Evolutionary conservation across 2,113 vertebrate genomes (phyloP), one percentile per base, ranked within the genome.

Genomic region (Tupaia chinensis): DNA sequence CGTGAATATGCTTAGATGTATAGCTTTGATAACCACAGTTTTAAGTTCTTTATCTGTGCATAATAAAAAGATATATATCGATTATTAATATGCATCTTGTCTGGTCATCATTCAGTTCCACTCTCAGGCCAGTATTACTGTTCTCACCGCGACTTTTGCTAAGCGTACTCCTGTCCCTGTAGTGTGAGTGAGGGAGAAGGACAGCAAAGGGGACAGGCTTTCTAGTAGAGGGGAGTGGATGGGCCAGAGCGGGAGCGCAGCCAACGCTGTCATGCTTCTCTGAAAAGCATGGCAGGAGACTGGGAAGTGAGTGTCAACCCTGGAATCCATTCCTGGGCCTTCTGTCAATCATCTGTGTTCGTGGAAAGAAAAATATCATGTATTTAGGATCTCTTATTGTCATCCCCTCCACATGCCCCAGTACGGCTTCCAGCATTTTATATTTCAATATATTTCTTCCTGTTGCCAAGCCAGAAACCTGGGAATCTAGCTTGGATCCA

Each of bases 1-100:
- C 97, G 97, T 97, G 97, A 98, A 98, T 96, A 84, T 98, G 98
- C 98, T 94, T 97, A 96, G 89, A 97, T 98, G 98, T 99, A 98
- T 98, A 98, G 97, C 98, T 99, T 98, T 98, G 97, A 98, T 99
- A 99, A 98, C 97, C 97, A 98, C 98, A 96, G 96, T 98, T 97
- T 98, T 97, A 95, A 98, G 98, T 98, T 98, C 97, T 97, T 98
- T 97, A 98, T 98, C 98, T 98, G 98, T 99, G 98, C 98, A 95
- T 99, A 99, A 99, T 99, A 99, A 99, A 99, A 95, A 97, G 96
- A 98, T 99, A 98, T 97, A 98, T 99, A 98, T 98, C 98, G 83
- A 27, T 97, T 98, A 98, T 98, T 98, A 98, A 97, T 87, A 96
- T 66, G 12, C 32, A 0, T 4, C 93, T 95, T 82, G 16, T 94